Evolutionary conservation across 64 coral and sea anemone genomes (phyloP).

Genomic region (Catalaphyllia jardinei): DNA sequence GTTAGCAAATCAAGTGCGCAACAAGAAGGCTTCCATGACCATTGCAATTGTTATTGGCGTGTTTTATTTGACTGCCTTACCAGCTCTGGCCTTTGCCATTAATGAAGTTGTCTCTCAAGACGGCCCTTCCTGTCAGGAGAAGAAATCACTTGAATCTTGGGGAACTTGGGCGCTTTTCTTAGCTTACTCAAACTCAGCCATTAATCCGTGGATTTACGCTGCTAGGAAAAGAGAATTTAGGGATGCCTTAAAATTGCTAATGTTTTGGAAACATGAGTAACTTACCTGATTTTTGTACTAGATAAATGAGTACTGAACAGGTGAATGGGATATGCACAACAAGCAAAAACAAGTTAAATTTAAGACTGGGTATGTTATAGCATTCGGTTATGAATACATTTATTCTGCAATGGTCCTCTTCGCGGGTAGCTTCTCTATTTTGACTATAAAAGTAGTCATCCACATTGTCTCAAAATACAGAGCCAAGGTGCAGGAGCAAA

Average conservation of each 20-base stretch:
- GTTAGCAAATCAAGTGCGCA: neutral
- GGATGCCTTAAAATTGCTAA: neutral
- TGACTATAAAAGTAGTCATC: too few relatives aligned
- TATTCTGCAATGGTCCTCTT: too few relatives aligned
- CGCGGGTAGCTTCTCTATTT: too few relatives aligned
- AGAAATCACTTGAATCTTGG: neutral
- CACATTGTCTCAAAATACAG: too few relatives aligned
- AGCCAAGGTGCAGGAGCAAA: too few relatives aligned
- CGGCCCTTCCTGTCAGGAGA: neutral
- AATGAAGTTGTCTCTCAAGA: neutral
- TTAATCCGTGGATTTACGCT: slow-evolving; percentile 47
- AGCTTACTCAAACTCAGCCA: slow-evolving; percentile 9
- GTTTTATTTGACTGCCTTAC: slow-evolving; percentile 20
- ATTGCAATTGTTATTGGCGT: slow-evolving; percentile 28
- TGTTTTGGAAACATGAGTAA: slow-evolving; percentile 2
- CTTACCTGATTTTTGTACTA: too few relatives aligned
- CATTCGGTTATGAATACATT: too few relatives aligned
- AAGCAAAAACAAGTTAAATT: too few relatives aligned
- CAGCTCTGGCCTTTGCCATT: slow-evolving; percentile 7
- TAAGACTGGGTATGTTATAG: too few relatives aligned
- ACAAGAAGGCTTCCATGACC: slow-evolving; percentile 21
- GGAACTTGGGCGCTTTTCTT: slow-evolving; percentile 14
- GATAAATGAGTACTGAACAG: neutral
- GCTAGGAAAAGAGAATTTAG: slow-evolving; percentile 38
- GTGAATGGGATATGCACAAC: too few relatives aligned